A percentile compares a stretch with the other conserved stretches of the same genome.
These are phyloP conservation scores for Zeuzera pyrina DNA, from an alignment of 2,888 invertebrate species.

Conservation along the genomic window DNA sequence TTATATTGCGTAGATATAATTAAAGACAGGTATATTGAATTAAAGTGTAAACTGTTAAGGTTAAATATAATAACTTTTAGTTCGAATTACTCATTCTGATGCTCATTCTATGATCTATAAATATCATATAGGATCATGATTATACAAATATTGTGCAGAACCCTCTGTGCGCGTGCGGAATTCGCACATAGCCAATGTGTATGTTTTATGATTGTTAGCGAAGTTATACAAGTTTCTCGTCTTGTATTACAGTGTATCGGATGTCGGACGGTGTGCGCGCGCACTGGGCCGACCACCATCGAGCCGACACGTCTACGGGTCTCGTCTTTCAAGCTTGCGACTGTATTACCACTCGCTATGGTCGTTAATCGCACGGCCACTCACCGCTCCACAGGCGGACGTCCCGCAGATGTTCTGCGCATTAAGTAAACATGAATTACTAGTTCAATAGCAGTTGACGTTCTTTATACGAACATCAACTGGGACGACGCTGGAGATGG, in stretches of 20 bases:
- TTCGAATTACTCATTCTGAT: too few species aligned
- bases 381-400: constrained; percentile 17
- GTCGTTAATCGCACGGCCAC: background rate
- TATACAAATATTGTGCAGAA: too few species aligned
- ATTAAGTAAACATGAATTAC: constrained; percentile 46
- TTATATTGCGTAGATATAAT: too few species aligned
- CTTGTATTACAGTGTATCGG: constrained; percentile 28
- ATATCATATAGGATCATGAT: too few species aligned
- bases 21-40: too few species aligned
- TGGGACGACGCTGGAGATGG: too few species aligned
- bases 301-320: constrained; percentile 11
- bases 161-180: too few species aligned
- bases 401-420: constrained; percentile 38
- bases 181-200: too few species aligned
- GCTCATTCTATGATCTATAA: too few species aligned
- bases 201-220: constrained; percentile 8
- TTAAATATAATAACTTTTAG: too few species aligned
- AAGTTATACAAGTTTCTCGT: constrained; percentile 19
- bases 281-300: constrained; percentile 15
- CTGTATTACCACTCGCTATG: background rate
- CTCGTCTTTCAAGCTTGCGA: background rate
- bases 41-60: too few species aligned
- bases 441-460: constrained; percentile 30
- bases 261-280: constrained; percentile 23
- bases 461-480: too few species aligned